A percentile compares a stretch with the other conserved stretches of the same genome.
phyloP scores from a whole-genome alignment of 2,797 vertebrate species.

The Spheniscus humboldti region DNA sequence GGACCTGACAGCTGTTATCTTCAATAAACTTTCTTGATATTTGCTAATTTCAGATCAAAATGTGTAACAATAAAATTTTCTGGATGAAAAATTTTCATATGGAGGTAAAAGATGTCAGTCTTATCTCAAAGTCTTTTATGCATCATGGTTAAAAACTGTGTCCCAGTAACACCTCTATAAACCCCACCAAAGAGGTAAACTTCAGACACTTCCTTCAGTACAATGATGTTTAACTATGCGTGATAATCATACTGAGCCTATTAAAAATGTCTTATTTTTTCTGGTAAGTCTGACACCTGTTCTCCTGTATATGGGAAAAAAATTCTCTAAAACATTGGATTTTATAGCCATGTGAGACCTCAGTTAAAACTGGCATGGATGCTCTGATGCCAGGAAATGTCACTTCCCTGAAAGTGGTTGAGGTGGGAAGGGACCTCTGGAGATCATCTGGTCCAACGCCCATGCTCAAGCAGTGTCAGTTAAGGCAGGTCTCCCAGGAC shows the following conservation, averaged over 20 bases:
- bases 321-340: not conserved
- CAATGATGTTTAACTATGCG: not conserved
- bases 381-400: not conserved
- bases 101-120: not conserved
- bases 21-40: slow-evolving; percentile 4
- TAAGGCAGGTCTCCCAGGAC: not conserved
- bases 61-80: not conserved
- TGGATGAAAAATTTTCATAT: not conserved
- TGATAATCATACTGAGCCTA: not conserved
- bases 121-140: not conserved
- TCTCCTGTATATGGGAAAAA: not conserved
- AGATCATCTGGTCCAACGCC: fast-evolving
- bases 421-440: not conserved
- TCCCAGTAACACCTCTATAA: not conserved
- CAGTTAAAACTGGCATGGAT: not conserved
- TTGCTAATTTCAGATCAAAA: slow-evolving; percentile 29
- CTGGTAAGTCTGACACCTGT: not conserved
- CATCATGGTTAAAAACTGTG: not conserved
- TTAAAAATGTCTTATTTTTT: not conserved
- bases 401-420: not conserved
- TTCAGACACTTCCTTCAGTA: not conserved
- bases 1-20: not conserved
- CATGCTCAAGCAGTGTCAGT: not conserved
- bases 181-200: not conserved
- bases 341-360: not conserved